Percentiles rank a stretch among this genome's conserved stretches.
Evolutionary conservation across 2,797 vertebrate species (phyloP).

Genomic region (Tympanoctomys barrerae): DNA sequence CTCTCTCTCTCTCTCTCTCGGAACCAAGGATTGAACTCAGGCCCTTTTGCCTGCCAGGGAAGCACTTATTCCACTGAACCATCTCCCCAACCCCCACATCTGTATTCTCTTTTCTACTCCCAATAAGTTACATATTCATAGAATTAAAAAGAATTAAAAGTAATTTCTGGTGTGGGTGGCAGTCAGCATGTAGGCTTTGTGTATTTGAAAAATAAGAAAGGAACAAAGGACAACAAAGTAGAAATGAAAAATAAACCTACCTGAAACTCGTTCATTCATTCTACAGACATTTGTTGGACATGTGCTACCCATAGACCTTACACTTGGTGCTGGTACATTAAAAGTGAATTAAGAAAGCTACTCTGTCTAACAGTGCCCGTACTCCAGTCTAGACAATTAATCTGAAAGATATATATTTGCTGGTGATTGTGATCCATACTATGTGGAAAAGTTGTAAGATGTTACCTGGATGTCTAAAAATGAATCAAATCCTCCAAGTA

Average conservation of each 20-base stretch:
- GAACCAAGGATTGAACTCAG: too few relatives aligned
- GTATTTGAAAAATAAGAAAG: conserved; percentile 10
- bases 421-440: background rate
- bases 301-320: background rate
- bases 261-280: conserved; percentile 40
- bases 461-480: background rate
- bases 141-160: background rate
- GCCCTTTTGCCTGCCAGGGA: too few relatives aligned
- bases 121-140: conserved; percentile 39
- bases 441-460: background rate
- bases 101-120: conserved; percentile 57
- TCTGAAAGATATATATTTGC: background rate
- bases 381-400: background rate
- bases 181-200: background rate
- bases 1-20: too few relatives aligned
- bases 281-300: background rate
- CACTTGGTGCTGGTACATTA: background rate
- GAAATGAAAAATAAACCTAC: background rate
- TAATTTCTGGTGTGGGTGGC: conserved; percentile 7
- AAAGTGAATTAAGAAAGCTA: conserved; percentile 2
- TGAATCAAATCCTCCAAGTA: background rate
- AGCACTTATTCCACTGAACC: too few relatives aligned
- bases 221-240: background rate
- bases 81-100: background rate
- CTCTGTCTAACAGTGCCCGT: background rate